A percentile compares a stretch with the other conserved stretches of the same genome.
Conservation (phyloP, 2,797 vertebrate genomes). For the Syngnathus rostellatus region DNA sequence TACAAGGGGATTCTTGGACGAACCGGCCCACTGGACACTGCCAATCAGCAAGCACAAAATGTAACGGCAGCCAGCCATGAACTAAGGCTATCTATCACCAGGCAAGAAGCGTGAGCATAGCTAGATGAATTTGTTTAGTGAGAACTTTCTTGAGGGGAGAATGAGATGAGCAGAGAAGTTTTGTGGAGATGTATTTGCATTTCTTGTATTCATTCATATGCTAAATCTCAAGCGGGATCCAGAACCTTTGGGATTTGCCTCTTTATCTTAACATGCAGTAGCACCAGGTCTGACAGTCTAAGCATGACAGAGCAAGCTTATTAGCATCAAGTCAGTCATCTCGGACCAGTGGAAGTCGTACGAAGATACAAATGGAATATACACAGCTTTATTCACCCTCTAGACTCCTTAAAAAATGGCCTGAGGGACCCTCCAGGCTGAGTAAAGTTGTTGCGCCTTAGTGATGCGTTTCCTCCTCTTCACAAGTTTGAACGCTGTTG, state of each 20-base stretch:
- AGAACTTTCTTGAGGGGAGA: constrained; percentile 52
- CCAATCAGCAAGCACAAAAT: constrained; percentile 82
- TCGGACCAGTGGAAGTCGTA: constrained; percentile 64
- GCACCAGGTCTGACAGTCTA: constrained; percentile 69
- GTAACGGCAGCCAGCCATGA: constrained; percentile 82
- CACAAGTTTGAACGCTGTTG: constrained; percentile 46
- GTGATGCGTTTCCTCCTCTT: constrained; percentile 51
- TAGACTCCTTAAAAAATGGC: constrained; percentile 75
- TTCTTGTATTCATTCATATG: constrained; percentile 67
- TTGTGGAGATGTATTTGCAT: constrained; percentile 63
- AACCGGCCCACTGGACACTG: constrained; percentile 78
- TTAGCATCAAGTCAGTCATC: constrained; percentile 73
- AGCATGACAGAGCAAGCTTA: constrained; percentile 77
- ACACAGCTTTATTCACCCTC: constrained; percentile 63
- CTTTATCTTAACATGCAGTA: constrained; percentile 71
- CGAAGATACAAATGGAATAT: constrained; percentile 45
- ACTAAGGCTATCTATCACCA: constrained; percentile 81
- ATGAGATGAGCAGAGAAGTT: constrained; percentile 50
- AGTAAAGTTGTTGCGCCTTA: constrained; percentile 58
- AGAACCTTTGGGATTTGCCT: constrained; percentile 70
- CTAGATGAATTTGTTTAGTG: constrained; percentile 69
- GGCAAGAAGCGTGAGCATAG: constrained; percentile 71
- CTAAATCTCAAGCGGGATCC: constrained; percentile 69
- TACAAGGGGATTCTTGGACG: constrained; percentile 74
- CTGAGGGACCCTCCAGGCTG: constrained; percentile 61